Base-by-base conservation (phyloP, 2,113 vertebrate species). In the Coturnix japonica region DNA sequence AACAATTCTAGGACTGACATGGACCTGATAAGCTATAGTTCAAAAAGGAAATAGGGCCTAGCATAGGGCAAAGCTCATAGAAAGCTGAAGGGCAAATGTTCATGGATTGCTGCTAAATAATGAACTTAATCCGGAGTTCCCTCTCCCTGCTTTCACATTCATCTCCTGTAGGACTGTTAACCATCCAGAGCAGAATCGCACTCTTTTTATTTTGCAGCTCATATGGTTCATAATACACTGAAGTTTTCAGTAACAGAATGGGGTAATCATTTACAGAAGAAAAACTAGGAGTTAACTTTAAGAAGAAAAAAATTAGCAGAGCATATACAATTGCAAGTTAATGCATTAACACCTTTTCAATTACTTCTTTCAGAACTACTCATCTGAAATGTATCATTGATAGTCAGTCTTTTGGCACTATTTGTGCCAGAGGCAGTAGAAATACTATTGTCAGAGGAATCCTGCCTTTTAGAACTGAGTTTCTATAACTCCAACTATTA, bases 401-500 rank as follows among this genome's bases (percentile, higher is more conserved):
- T 80, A 91, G 5, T 37, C 78, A 87, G 59, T 63, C 84, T 89
- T 94, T 33, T 28, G 59, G 54, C 67, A 92, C 71, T 25, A 89
- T 85, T 93, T 91, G 78, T 87, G 87, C 87, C 87, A 94, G 81
- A 93, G 71, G 89, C 87, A 73, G 30, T 49, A 61, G 81, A 91
- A 95, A 76, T 63, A 79, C 59, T 85, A 80, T 66, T 95, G 81
- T 91, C 87, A 93, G 60, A 96, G 92, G 87, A 95, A 85, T 88
- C 47, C 57, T 4, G 14, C 77, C 81, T 78, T 67, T 59, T 0
- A 89, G 67, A 89, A 82, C 66, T 70, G 74, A 95, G 66, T 91
- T 96, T 91, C 91, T 80, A 5, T 78, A 93, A 89, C 87, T 91
- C 87, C 35, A 87, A 91, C 63, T 93, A 93, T 93, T 93, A 80